These are phyloP conservation scores for Sebastolobus altivelis DNA, from an alignment of 2,797 vertebrate species.

Conservation along the genomic window DNA sequence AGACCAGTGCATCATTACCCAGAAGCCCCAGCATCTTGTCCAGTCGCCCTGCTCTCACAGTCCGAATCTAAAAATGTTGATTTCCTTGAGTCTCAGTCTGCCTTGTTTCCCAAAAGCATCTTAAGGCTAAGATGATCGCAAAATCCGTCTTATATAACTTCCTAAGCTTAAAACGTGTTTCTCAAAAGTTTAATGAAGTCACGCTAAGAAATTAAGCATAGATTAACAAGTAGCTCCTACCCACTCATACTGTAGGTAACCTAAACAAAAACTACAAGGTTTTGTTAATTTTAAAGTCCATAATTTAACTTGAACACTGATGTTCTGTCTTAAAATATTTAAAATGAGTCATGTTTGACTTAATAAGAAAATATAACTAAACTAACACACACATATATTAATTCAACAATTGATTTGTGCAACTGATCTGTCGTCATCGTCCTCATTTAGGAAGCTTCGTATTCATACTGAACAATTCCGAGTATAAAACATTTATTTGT, in stretches of 20 bases:
- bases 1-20: neutral
- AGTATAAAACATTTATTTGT: neutral
- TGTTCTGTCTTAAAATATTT: neutral
- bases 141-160: neutral
- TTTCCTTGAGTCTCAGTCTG: neutral
- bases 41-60: neutral
- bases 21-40: neutral
- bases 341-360: neutral
- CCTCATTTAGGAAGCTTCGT: neutral
- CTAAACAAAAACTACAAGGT: neutral
- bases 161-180: neutral
- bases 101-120: neutral
- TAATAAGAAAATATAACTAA: neutral
- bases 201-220: neutral
- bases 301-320: neutral
- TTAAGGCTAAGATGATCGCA: neutral
- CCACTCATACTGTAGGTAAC: neutral
- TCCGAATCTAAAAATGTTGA: neutral
- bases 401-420: neutral
- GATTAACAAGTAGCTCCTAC: neutral
- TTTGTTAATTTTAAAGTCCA: neutral
- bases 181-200: neutral
- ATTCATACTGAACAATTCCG: neutral
- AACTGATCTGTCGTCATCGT: neutral
- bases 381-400: neutral